Base-by-base conservation (phyloP, 1,140 invertebrate species). In the Macrostomum lignano region DNA sequence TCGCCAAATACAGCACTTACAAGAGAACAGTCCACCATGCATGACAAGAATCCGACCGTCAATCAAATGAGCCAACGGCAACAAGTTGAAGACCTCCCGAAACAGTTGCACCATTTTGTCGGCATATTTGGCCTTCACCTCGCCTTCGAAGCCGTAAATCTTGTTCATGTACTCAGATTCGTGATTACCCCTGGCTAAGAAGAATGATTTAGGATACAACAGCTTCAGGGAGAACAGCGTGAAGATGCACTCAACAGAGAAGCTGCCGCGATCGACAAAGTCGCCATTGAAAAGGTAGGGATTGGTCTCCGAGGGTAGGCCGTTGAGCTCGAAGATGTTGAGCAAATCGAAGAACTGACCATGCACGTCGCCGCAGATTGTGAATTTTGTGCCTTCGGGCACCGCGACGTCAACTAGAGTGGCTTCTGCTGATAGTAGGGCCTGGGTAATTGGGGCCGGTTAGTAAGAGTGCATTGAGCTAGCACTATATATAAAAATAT, bases 361-460 rank as follows among this genome's bases (percentile, higher is more conserved):
- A 58, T 98, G 88, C 44, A 98, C 82, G 58, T 98, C 91, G n/a
- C 91, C 91, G 60, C 88, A 96, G 32, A 98, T 73, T 20, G 88
- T 98, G 55, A 98, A 96, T 63, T 94, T 94, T 30, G 70, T 65
- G 25, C 74, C 67, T 51, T 59, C 21, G 4, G 39, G 67, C 42
- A 91, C 73, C 36, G 62, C 63, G 25, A 93, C 71, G 46, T 93
- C 72, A 0, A 88, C 66, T 38, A 93, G 58, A 25, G 75, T 74
- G 17, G 77, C 73, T 47, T 74, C 71, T 32, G n/a, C n/a, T n/a
- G n/a, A n/a, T n/a, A n/a, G n/a, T n/a, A n/a, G n/a, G n/a, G n/a
- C n/a, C n/a, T n/a, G n/a, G n/a, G n/a, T n/a, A n/a, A n/a, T n/a
- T n/a, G n/a, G n/a, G n/a, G n/a, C n/a, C n/a, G n/a, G n/a, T n/a